These are phyloP conservation scores for Istiophorus platypterus DNA, from an alignment of 2,113 vertebrate genomes.

Conservation along the genomic window DNA sequence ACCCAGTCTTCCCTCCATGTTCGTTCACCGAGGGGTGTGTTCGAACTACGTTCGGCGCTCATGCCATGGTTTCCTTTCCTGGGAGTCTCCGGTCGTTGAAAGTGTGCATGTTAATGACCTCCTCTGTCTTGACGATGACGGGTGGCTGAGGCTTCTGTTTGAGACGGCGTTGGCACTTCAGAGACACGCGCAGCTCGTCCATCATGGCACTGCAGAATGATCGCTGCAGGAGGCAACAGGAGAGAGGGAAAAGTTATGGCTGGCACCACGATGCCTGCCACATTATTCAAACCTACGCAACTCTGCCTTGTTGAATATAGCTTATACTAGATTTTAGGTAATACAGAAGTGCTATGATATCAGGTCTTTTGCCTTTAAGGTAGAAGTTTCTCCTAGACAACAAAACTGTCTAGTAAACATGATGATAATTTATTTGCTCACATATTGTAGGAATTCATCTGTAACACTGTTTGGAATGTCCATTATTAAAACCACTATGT, in stretches of 20 bases:
- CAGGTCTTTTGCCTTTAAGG: not conserved
- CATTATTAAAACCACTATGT: not conserved
- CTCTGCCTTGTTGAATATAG: not conserved
- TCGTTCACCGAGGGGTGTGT: conserved; percentile 25
- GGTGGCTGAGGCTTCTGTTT: conserved; percentile 98
- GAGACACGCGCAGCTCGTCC: conserved; percentile 95
- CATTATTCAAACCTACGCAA: not conserved
- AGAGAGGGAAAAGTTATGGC: conserved; percentile 23
- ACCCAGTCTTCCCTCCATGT: conserved; percentile 30
- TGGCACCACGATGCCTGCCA: not conserved
- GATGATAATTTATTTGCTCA: not conserved
- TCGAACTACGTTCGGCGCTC: conserved; percentile 54
- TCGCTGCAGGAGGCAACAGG: conserved; percentile 84
- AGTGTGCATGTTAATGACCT: conserved; percentile 99
- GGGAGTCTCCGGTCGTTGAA: conserved; percentile 99
- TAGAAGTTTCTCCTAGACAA: not conserved
- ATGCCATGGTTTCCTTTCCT: conserved; percentile 99
- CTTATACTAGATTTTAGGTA: not conserved
- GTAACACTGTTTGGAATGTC: not conserved
- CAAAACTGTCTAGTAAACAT: not conserved
- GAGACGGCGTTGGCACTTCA: conserved; percentile 97
- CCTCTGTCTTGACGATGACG: conserved; percentile 97
- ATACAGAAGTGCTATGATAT: not conserved
- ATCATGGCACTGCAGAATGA: conserved; percentile 99
- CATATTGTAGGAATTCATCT: not conserved